Conservation (phyloP, 2,113 vertebrate species). For the Actinemys pallida region DNA sequence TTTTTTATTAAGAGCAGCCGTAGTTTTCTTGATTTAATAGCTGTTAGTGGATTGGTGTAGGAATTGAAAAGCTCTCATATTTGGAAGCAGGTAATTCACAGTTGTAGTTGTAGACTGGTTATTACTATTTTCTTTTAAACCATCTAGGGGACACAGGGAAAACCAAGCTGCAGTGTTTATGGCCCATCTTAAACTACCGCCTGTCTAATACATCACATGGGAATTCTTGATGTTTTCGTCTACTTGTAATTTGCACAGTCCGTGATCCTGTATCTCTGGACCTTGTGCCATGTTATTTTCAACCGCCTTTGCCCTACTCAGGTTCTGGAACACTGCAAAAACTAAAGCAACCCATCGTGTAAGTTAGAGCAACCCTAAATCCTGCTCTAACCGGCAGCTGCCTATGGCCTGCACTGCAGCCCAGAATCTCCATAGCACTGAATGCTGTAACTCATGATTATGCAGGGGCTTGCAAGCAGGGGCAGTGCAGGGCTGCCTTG, state of each 20-base stretch:
- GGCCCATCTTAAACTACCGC: not conserved
- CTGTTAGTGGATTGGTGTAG: not conserved
- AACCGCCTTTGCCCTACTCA: not conserved
- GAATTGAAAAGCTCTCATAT: not conserved
- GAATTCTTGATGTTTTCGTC: slow-evolving; percentile 11
- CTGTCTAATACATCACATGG: not conserved
- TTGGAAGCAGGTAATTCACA: not conserved
- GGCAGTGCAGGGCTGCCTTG: not conserved
- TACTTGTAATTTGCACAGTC: not conserved
- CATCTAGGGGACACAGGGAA: not conserved
- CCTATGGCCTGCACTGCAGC: not conserved
- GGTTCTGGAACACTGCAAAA: not conserved
- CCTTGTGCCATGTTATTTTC: not conserved
- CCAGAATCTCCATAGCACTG: not conserved
- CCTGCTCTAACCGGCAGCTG: not conserved
- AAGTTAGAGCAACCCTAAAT: not conserved
- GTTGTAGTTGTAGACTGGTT: not conserved
- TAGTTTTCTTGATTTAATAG: not conserved
- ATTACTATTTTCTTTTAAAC: not conserved
- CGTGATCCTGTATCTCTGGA: not conserved
- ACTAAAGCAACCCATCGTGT: not conserved
- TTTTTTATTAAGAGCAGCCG: slow-evolving; percentile 18
- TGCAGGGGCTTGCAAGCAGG: not conserved
- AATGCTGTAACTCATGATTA: not conserved
- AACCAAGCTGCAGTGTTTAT: not conserved